These are phyloP conservation scores for Istiophorus platypterus DNA, from an alignment of 2,113 vertebrate genomes.

Conservation along the genomic window DNA sequence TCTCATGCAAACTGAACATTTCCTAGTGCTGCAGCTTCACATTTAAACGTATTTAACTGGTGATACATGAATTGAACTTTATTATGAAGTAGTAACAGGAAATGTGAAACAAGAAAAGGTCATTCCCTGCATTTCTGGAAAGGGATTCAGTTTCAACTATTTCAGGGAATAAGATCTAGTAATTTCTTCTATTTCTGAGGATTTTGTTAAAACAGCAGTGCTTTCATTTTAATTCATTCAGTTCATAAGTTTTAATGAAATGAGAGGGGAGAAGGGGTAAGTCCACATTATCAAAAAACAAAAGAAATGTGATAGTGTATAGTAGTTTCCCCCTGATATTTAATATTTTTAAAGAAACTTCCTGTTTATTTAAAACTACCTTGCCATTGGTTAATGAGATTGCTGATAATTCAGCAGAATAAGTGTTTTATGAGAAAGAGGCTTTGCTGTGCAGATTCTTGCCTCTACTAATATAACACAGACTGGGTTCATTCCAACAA, in stretches of 20 bases:
- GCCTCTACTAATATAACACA: conserved; percentile 55
- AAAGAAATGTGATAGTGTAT: neutral
- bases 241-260: neutral
- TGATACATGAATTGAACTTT: no score
- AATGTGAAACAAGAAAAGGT: no score
- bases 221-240: neutral
- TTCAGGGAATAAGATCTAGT: neutral
- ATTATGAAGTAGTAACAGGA: no score
- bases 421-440: conserved; percentile 52
- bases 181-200: neutral
- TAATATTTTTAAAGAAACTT: neutral
- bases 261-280: neutral
- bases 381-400: conserved; percentile 60
- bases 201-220: neutral
- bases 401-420: conserved; percentile 74
- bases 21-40: no score
- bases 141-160: no score
- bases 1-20: no score
- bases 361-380: neutral
- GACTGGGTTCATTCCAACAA: conserved; percentile 53
- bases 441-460: conserved; percentile 30
- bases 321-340: neutral
- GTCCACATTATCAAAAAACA: neutral
- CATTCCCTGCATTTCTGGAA: no score
- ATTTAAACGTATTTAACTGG: no score